These are phyloP conservation scores for Anthoscopus minutus DNA, from an alignment of 2,113 vertebrate genomes.

Conservation along the genomic window DNA sequence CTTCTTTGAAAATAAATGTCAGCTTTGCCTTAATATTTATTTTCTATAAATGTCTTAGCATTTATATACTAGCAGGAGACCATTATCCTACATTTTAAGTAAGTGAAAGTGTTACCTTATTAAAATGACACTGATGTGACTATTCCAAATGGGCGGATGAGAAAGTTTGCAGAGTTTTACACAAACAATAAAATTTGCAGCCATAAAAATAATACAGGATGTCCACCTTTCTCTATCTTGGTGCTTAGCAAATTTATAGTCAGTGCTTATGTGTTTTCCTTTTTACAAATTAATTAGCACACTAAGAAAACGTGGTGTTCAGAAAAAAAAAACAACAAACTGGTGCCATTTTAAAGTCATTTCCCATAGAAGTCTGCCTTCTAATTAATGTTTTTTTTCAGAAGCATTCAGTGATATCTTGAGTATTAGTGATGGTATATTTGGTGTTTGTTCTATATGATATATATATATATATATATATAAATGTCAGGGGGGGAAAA, in stretches of 20 bases:
- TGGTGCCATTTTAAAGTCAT: conserved; percentile 71
- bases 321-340: conserved; percentile 19
- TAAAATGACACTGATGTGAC: conserved; percentile 70
- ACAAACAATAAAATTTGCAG: conserved; percentile 58
- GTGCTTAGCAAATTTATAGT: conserved; percentile 69
- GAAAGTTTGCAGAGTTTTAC: conserved; percentile 67
- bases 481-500: conserved; percentile 47
- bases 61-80: conserved; percentile 63
- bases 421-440: conserved; percentile 77
- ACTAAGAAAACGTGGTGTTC: conserved; percentile 64
- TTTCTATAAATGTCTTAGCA: conserved; percentile 75
- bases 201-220: conserved; percentile 69
- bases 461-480: conserved; percentile 62
- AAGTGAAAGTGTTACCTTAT: conserved; percentile 75
- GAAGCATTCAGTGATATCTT: conserved; percentile 75
- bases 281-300: conserved; percentile 62
- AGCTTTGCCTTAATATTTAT: conserved; percentile 79
- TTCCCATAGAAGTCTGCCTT: conserved; percentile 75
- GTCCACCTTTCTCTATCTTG: conserved; percentile 74
- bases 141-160: conserved; percentile 52
- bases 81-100: conserved; percentile 61
- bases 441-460: conserved; percentile 74
- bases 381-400: conserved; percentile 67
- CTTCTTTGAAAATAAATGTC: conserved; percentile 72
- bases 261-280: conserved; percentile 66